phyloP scores from a whole-genome alignment of 2,797 vertebrate genomes.

The Neoniphon sammara region DNA sequence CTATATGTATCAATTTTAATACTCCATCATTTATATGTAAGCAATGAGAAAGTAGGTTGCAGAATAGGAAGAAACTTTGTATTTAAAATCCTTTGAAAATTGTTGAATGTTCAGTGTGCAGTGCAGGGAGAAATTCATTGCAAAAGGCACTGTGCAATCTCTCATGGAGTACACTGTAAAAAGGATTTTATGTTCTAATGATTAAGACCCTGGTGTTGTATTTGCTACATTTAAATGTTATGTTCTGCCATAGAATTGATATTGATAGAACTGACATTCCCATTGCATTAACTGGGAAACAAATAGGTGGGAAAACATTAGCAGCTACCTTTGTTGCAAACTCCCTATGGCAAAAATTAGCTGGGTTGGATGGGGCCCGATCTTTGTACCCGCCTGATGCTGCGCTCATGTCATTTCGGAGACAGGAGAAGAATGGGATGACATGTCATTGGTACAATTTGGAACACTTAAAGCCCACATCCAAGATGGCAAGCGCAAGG shows the following conservation, averaged over 20 bases:
- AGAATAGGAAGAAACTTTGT: conserved; percentile 2
- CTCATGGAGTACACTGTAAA: neutral
- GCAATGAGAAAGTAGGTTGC: conserved; percentile 52
- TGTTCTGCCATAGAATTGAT: conserved; percentile 17
- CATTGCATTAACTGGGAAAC: neutral
- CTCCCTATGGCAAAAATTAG: too few species aligned
- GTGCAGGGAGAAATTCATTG: neutral
- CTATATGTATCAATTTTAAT: conserved; percentile 41
- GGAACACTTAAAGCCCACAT: neutral
- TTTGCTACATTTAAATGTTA: conserved; percentile 1
- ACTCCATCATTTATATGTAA: conserved; percentile 47
- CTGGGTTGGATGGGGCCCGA: too few species aligned
- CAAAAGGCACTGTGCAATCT: neutral
- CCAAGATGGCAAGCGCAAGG: too few species aligned
- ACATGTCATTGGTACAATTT: neutral
- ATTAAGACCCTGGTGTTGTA: conserved; percentile 7
- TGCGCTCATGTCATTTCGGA: neutral
- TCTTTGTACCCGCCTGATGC: neutral
- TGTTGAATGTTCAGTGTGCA: conserved; percentile 18
- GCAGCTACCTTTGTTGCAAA: too few species aligned
- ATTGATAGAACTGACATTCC: conserved; percentile 25
- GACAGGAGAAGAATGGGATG: neutral
- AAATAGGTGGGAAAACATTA: neutral
- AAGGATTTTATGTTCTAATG: conserved; percentile 20
- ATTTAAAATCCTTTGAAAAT: neutral